phyloP scores from a whole-genome alignment of 2,113 vertebrate genomes.

The Myotis yumanensis region DNA sequence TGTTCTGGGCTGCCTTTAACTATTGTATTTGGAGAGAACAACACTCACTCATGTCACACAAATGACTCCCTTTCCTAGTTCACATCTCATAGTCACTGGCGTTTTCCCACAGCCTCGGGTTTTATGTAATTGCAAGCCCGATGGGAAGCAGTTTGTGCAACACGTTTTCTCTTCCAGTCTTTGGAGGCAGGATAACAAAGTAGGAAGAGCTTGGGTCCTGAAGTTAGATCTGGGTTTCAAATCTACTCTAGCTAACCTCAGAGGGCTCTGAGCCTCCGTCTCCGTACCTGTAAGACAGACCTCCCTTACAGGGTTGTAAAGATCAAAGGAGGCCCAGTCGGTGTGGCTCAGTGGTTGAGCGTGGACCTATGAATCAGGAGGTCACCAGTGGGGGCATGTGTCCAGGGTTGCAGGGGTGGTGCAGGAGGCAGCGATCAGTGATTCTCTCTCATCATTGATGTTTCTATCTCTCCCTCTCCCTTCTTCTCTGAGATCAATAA shows the following conservation, averaged over 20 bases:
- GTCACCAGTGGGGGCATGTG: too few species aligned
- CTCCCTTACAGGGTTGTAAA: not conserved
- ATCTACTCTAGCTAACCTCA: not conserved
- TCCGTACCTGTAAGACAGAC: not conserved
- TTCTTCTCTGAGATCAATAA: too few species aligned
- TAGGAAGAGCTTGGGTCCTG: not conserved
- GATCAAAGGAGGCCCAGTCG: not conserved
- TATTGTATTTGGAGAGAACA: not conserved
- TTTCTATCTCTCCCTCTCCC: too few species aligned
- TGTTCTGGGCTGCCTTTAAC: not conserved
- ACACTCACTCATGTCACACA: not conserved
- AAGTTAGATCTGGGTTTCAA: not conserved
- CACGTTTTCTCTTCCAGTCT: not conserved
- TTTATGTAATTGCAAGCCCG: not conserved
- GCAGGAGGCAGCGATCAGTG: too few species aligned
- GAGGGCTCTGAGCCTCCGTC: not conserved
- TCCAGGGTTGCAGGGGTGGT: too few species aligned
- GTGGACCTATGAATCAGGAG: too few species aligned
- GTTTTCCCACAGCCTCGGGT: not conserved
- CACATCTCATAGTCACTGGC: not conserved
- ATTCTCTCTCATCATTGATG: too few species aligned
- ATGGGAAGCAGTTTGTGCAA: not conserved
- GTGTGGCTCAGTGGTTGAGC: too few species aligned
- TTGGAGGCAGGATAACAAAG: not conserved
- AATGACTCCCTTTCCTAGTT: not conserved